Evolutionary conservation across 2,888 invertebrate species (phyloP), one percentile per base, ranked within the genome.

Genomic region (Tiliacea citrago): DNA sequence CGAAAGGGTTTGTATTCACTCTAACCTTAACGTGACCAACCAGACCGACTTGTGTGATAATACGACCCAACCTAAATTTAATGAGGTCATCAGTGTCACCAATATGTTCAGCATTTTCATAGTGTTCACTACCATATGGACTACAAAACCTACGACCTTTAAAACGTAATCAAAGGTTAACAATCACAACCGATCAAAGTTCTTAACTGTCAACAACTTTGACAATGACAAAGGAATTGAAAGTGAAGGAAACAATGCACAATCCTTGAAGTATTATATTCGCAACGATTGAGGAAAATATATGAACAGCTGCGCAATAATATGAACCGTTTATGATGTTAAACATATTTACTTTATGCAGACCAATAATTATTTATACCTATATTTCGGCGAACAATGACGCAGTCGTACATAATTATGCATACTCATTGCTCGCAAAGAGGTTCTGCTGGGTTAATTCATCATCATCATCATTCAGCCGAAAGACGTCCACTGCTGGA

Each of bases 201-300:
- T 35, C 18, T 53, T 49, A 51, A 39, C 53, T 68, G 55, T 55
- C 60, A 47, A 45, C 13, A 73, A 55, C 58, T n/a, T 67, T 73
- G 78, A 73, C 72, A 74, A 10, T 72, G 60, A 73, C 66, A 75
- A 78, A 78, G 55, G 81, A 81, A 79, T 84, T 72, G 75, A 75
- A 84, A 82, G 75, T 79, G n/a, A 73, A 55, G 55, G 60, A 69
- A 75, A 67, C 18, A 75, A 57, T 65, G 6, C 35, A 67, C 58
- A 70, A 78, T 69, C 81, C 87, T 83, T 86, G 87, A 21, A 66
- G 29, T 55, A 57, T 35, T 68, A 18, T 68, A 53, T 60, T 51
- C 10, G 13, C 47, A 58, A 69, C 57, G 47, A 68, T 73, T 78
- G 67, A 86, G 82, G 86, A 81, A 86, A 82, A 79, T 74, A 62